Evolutionary conservation across 2,797 vertebrate genomes (phyloP), one percentile per base, ranked within the genome.

Genomic region (Typhlichthys subterraneus): DNA sequence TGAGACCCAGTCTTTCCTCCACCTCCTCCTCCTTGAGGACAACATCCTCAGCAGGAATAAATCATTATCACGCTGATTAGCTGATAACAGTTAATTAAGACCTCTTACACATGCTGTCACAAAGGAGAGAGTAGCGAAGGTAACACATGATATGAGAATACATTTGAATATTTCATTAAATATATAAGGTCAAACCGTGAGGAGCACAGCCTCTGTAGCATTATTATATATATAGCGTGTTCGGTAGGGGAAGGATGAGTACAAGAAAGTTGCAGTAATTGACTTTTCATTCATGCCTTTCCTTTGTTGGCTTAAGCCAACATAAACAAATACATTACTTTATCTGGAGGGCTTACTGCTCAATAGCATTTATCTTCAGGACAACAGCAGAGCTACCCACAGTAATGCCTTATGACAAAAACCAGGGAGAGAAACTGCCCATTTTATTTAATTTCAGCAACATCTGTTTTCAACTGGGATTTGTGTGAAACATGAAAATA

Each of bases 61-160:
- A 54, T 94, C 93, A 84, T 79, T 75, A 76, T 91, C 76, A 10
- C 91, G 91, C 45, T 91, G 85, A 62, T 92, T 94, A 29, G 23
- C 23, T 29, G 23, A 29, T 29, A 54, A 86, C 89, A 0, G 93
- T 94, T 94, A 79, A 94, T 94, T 85, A 93, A 86, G 45, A 92
- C 89, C 0, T 93, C 94, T 75, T 93, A 90, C 66, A 94, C 77
- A 77, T 93, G 94, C 63, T 94, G 93, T 0, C 94, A 62, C 93
- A 85, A 91, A 92, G 83, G 52, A 14, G 53, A 38, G 53, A 38
- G 31, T n/a, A 58, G 11, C 19, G 54, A 45, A 29, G 19, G 45
- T 29, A 15, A 45, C 46, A 45, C 15, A 62, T 13, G 12, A 45
- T 63, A 33, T 53, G 31, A 54, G 45, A 45, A 42, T 50, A 48